Evolutionary conservation across 2,113 vertebrate species (phyloP).

Genomic region (Takifugu bimaculatus): DNA sequence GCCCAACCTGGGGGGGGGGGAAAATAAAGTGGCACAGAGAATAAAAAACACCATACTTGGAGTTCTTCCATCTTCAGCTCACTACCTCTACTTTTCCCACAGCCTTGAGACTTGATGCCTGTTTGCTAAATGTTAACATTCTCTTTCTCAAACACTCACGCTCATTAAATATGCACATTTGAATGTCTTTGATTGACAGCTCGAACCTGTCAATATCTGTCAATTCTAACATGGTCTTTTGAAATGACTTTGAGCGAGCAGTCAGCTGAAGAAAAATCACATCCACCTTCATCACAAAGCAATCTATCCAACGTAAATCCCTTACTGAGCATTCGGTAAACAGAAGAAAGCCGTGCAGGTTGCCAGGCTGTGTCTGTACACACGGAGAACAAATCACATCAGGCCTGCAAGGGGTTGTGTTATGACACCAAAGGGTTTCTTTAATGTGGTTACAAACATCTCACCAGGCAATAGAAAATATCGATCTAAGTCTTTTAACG

Average conservation of each 20-base stretch:
- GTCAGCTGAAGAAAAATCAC: conserved; percentile 25
- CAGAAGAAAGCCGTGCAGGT: conserved; percentile 25
- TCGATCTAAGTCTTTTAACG: conserved; percentile 53
- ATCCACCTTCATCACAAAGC: conserved; percentile 36
- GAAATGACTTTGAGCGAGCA: conserved; percentile 6
- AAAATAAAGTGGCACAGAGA: conserved; percentile 65
- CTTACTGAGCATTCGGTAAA: neutral
- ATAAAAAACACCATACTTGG: conserved; percentile 48
- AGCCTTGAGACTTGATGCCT: conserved; percentile 54
- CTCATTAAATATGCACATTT: neutral
- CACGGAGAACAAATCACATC: conserved; percentile 40
- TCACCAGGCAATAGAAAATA: conserved; percentile 59
- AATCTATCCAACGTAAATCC: conserved; percentile 29
- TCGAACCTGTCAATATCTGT: conserved; percentile 8
- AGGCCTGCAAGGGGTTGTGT: conserved; percentile 44
- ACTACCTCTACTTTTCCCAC: conserved; percentile 51
- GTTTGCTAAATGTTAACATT: conserved; percentile 27
- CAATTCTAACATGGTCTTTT: conserved; percentile 8
- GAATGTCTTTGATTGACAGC: neutral
- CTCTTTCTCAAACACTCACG: neutral
- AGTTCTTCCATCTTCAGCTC: conserved; percentile 53
- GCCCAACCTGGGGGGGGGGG: conserved; percentile 65
- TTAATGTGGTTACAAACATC: conserved; percentile 60
- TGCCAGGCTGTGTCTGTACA: conserved; percentile 14
- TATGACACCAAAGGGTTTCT: conserved; percentile 43